Evolutionary conservation across 2,797 vertebrate genomes (phyloP).

Genomic region (Neosilurus hyrtlii): DNA sequence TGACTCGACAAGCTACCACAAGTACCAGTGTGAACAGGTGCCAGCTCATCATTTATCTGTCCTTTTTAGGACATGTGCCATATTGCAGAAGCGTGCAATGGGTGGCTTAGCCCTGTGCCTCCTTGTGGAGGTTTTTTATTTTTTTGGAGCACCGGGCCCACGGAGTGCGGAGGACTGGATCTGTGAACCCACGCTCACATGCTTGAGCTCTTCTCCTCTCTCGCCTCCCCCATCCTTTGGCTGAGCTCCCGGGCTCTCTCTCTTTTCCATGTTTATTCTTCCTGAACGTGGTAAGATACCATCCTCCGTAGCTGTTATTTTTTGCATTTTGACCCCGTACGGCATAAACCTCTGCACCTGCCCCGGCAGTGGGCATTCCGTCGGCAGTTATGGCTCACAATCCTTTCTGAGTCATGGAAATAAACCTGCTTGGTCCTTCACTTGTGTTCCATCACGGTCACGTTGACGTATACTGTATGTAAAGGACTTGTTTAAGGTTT

Average conservation of each 20-base stretch:
- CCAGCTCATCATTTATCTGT: background rate
- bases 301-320: background rate
- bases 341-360: background rate
- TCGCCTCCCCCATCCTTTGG: slow-evolving; percentile 62
- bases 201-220: slow-evolving; percentile 38
- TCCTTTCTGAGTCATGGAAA: background rate
- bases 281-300: background rate
- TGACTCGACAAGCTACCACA: background rate
- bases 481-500: slow-evolving; percentile 32
- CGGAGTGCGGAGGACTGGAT: slow-evolving; percentile 49
- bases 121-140: slow-evolving; percentile 41
- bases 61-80: background rate
- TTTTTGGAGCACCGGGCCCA: slow-evolving; percentile 50
- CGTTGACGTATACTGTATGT: background rate
- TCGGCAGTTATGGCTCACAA: background rate
- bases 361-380: background rate
- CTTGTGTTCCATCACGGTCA: background rate
- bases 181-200: slow-evolving; percentile 44
- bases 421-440: background rate
- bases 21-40: background rate
- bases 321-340: background rate
- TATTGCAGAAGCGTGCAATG: background rate
- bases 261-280: slow-evolving; percentile 25
- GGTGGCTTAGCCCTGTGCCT: background rate
- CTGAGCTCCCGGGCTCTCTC: slow-evolving; percentile 63